Evolutionary conservation across 2,797 vertebrate genomes (phyloP), one percentile per base, ranked within the genome.

Genomic region (Anableps anableps): DNA sequence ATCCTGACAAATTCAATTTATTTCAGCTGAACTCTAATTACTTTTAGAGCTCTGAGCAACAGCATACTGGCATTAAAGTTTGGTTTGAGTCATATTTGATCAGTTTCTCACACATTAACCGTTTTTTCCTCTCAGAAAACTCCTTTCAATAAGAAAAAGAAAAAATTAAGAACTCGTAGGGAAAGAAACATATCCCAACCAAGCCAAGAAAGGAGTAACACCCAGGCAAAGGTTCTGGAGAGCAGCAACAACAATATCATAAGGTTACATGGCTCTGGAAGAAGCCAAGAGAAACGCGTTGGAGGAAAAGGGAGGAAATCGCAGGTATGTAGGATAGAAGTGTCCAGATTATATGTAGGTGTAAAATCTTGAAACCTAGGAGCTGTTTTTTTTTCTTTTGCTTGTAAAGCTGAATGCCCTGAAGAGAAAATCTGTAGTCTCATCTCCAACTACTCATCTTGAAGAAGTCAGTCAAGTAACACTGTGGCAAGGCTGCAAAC

Each of bases 121-220:
- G 23, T 81, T 5, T 83, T 9, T 81, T 23, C 38, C 85, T 38
- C 70, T 23, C 81, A 94, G 94, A 81, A 87, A 86, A 88, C 75
- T 64, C 78, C 77, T 48, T 76, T 43, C 10, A 92, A 86, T 47
- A 96, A 87, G 76, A 93, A 92, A 71, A 97, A 91, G 75, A 94
- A 96, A 88, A 83, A 19, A 34, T 88, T 96, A 43, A 92, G 60
- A 83, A 97, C 93, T 72, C 92, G 85, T 13, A 97, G 95, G 88
- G 96, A 93, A 41, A 96, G 96, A 80, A 96, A 96, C 38, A 77
- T 84, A 68, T 91, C 94, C 85, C 80, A 31, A n/a, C 85, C 74
- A 71, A 92, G 88, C 64, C 88, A 83, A 31, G 53, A 9, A 43
- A 83, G 82, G 23, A 91, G 36, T 17, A 83, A 45, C 26, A 79